A percentile compares a stretch with the other conserved stretches of the same genome.
Conservation (phyloP, 2,797 vertebrate species). For the Melanotaenia parkinsoni region DNA sequence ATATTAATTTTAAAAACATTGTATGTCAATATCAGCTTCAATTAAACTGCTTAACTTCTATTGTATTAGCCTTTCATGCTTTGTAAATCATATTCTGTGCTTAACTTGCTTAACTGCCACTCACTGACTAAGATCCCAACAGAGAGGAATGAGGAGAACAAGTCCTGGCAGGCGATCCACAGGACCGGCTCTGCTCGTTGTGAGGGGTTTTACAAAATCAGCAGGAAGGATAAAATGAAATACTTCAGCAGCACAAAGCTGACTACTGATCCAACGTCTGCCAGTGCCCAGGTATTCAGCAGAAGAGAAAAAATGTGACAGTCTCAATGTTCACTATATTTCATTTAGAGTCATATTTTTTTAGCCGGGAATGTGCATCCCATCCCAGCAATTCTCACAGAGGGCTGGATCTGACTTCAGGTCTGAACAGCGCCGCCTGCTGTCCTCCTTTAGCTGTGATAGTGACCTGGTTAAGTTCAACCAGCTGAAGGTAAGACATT, state of each 20-base stretch:
- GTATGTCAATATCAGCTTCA: background rate
- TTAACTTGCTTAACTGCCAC: conserved; percentile 83
- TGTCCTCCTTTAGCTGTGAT: conserved; percentile 95
- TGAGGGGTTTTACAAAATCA: conserved; percentile 96
- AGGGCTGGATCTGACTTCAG: conserved; percentile 93
- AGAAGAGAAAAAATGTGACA: background rate
- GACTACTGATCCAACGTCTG: conserved; percentile 80
- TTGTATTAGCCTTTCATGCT: background rate
- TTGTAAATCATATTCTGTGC: conserved; percentile 2
- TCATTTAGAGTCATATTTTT: background rate
- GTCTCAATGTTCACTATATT: background rate
- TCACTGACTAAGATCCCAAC: conserved; percentile 88
- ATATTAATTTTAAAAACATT: background rate
- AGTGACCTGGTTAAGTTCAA: conserved; percentile 98
- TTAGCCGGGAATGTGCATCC: conserved; percentile 85
- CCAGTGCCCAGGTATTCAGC: conserved; percentile 86
- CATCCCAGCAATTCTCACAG: conserved; percentile 86
- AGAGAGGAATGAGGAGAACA: conserved; percentile 83
- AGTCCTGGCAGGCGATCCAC: conserved; percentile 84
- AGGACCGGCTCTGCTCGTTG: conserved; percentile 91
- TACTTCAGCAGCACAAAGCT: conserved; percentile 86
- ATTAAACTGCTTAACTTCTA: background rate
- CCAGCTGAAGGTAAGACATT: conserved; percentile 91
- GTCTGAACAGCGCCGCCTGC: conserved; percentile 93
- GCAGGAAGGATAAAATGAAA: conserved; percentile 91